Base-by-base conservation (phyloP, 2,888 invertebrate species). In the Tachina lurida region DNA sequence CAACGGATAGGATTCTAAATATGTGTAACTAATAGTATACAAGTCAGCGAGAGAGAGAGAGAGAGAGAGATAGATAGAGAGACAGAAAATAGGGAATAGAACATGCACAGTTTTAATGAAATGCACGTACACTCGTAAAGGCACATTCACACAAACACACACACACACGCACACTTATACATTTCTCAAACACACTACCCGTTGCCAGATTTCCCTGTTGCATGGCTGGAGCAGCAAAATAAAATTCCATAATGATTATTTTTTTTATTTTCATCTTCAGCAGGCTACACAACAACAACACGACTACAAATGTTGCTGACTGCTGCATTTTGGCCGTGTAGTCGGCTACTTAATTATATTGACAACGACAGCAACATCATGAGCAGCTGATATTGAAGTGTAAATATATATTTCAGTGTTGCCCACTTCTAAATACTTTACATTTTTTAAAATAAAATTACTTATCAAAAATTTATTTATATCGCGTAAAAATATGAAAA, bases 201-300 rank as follows among this genome's bases (percentile, higher is more conserved):
- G 62, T 13, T 68, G 39, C 0, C 67, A 82, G 56, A 71, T 67
- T 73, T 71, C 73, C 83, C 83, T 77, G 76, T 58, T 73, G 83
- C 77, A 83, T 60, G 58, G 12, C 52, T 60, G 58, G 15, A 60
- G 54, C 49, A 74, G 43, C 15, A 19, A 70, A 62, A 22, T n/a
- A 22, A 49, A 76, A 56, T 62, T 79, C 63, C 47, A 56, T 43
- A 71, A 71, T 71, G 12, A 47, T 63, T 45, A 54, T 79, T 71
- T 63, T 56, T 52, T 63, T 56, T 52, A 67, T 49, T 79, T 67
- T 52, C 8, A 22, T 13, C 49, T 52, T 31, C 31, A 31, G 31
- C 31, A 31, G 31, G 31, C 31, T 31, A 31, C 31, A 31, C 31
- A 31, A 31, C 5, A 31, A 2, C 3, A 5, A 7, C 7, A 31